phyloP scores from a whole-genome alignment of 2,888 invertebrate genomes.

The Trachelus tabidus region DNA sequence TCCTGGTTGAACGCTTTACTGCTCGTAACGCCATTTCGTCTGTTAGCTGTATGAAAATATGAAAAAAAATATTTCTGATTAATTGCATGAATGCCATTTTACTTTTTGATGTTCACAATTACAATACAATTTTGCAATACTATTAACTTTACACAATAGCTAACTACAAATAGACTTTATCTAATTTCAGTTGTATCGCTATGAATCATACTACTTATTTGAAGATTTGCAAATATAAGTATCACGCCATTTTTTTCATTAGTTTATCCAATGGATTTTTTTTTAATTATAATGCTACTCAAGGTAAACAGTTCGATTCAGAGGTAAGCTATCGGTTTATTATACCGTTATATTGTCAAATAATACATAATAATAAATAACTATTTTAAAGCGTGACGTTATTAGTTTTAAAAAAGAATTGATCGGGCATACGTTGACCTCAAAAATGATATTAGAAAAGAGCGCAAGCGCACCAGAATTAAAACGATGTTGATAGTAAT shows the following conservation, averaged over 20 bases:
- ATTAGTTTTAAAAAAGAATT: background rate
- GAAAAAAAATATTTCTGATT: background rate
- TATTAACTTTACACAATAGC: background rate
- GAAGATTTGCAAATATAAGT: background rate
- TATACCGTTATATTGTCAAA: background rate
- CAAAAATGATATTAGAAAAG: background rate
- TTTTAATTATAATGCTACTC: background rate
- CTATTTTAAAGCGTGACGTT: background rate
- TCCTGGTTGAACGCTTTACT: conserved; percentile 13
- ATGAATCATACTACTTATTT: background rate
- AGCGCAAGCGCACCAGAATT: background rate
- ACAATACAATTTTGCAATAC: background rate
- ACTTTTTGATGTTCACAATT: background rate
- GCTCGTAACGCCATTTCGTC: conserved; percentile 5
- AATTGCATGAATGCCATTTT: background rate
- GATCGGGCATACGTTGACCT: background rate
- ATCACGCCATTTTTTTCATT: background rate
- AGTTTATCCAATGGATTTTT: background rate
- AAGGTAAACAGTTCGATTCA: background rate
- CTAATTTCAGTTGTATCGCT: background rate
- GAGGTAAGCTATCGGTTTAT: background rate
- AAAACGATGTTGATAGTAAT: background rate
- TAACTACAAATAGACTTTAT: background rate
- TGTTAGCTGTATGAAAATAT: background rate
- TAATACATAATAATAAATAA: background rate